A percentile compares a stretch with the other conserved stretches of the same genome.
Conservation (phyloP, 2,797 vertebrate genomes). For the Aphelocoma californica region DNA sequence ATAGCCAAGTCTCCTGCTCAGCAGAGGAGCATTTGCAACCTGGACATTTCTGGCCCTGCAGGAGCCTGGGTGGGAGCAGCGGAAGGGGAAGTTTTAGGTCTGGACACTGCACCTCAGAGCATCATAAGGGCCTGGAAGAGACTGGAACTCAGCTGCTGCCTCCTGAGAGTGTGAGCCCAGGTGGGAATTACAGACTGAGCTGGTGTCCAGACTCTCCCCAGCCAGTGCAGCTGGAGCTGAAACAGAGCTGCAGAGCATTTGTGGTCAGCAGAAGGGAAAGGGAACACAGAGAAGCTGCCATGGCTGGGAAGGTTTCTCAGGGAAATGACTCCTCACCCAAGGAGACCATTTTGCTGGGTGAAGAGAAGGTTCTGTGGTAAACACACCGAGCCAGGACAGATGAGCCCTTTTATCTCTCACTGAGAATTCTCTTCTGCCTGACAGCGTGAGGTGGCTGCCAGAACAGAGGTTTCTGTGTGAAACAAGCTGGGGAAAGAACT, state of each 20-base stretch:
- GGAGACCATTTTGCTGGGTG: neutral
- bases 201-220: neutral
- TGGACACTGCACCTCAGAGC: neutral
- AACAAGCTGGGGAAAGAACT: neutral
- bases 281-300: neutral
- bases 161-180: neutral
- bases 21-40: neutral
- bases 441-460: neutral
- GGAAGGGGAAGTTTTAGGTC: neutral
- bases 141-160: neutral
- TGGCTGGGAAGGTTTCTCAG: neutral
- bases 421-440: neutral
- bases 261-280: neutral
- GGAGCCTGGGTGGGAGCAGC: neutral
- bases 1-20: neutral
- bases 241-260: neutral
- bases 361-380: neutral
- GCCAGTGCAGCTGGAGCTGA: neutral
- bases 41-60: neutral
- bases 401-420: neutral
- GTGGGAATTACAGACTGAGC: accelerated
- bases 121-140: neutral
- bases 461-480: neutral
- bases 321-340: neutral
- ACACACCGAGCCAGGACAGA: neutral